These are phyloP conservation scores for Aporrectodea caliginosa DNA, from an alignment of 1,140 invertebrate genomes.

Conservation along the genomic window DNA sequence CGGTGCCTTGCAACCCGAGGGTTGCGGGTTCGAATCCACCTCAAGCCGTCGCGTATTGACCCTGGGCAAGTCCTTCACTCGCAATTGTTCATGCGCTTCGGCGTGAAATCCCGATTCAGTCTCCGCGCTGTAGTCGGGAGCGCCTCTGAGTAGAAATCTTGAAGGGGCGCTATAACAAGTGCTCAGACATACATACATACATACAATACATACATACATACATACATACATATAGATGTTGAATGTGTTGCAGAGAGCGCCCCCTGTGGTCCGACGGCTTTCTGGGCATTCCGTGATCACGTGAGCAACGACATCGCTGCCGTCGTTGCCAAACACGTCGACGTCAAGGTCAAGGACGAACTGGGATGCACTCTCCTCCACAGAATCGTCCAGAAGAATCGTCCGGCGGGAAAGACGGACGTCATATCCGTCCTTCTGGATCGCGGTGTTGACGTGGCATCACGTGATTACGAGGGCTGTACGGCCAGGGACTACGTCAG, in stretches of 20 bases:
- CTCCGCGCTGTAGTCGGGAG: too few relatives aligned
- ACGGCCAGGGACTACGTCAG: slow-evolving; percentile 38
- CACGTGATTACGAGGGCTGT: slow-evolving; percentile 36
- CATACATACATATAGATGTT: background rate
- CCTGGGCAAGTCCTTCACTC: too few relatives aligned
- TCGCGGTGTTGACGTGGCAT: slow-evolving; percentile 34
- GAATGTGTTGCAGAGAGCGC: slow-evolving; percentile 22
- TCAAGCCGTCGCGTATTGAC: too few relatives aligned
- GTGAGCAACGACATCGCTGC: slow-evolving; percentile 35
- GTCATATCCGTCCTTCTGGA: slow-evolving; percentile 33
- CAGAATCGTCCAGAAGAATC: slow-evolving; percentile 32
- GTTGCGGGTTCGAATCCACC: too few relatives aligned
- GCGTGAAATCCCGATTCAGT: too few relatives aligned
- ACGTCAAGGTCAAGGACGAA: slow-evolving; percentile 37
- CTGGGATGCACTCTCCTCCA: slow-evolving; percentile 35
- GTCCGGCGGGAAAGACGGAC: slow-evolving; percentile 28
- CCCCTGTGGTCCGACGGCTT: slow-evolving; percentile 40
- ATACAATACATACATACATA: background rate
- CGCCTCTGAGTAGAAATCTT: too few relatives aligned
- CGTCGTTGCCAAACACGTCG: slow-evolving; percentile 34
- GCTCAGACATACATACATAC: too few relatives aligned
- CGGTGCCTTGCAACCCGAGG: too few relatives aligned
- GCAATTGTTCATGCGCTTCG: too few relatives aligned
- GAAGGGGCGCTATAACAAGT: too few relatives aligned
- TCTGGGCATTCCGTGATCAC: slow-evolving; percentile 40